Evolutionary conservation across 2,888 invertebrate species (phyloP), one percentile per base, ranked within the genome.

Genomic region (Allygus modestus): DNA sequence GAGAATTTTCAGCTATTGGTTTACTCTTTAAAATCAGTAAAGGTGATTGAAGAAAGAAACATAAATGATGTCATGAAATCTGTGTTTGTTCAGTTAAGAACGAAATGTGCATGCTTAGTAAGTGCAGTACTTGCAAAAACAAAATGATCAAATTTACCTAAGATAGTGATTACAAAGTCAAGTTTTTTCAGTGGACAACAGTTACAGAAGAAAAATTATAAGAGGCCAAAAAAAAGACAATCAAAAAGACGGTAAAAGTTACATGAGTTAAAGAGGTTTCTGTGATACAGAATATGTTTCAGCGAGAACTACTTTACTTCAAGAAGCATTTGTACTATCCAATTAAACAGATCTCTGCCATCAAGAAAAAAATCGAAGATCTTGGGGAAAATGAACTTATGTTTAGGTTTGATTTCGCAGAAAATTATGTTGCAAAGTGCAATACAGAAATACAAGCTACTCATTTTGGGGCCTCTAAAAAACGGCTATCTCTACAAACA

Each of bases 391-490:
- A 51, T 12, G 51, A 46, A 51, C 26, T 77, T 20, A 4, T 77
- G 17, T 77, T 77, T 31, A 77, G 77, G 23, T 26, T 77, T 23
- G 77, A 77, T 51, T 46, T 77, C 51, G 7, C 51, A n/a, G 46
- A 77, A 77, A 77, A 77, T 51, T 77, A 77, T n/a, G 77, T 46
- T 11, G 7, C 11, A 9, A 43, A 43, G 28, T 46, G 23, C 12
- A 9, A 15, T 7, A 77, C 54, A 7, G 54, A 77, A 46, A 26
- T 77, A 12, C 43, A 77, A 23, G 46, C 43, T 1, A 37, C 33
- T 7, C 41, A 77, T 28, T 77, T 77, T 12, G 28, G 51, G 9
- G 43, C 77, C 7, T 51, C 26, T 1, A 23, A 77, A 26, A 23
- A 17, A 51, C 77, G 51, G 28, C 1, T 54, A 5, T 43, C 77